Base-by-base conservation (phyloP, 2,888 invertebrate species). In the Palloptera scutellata region DNA sequence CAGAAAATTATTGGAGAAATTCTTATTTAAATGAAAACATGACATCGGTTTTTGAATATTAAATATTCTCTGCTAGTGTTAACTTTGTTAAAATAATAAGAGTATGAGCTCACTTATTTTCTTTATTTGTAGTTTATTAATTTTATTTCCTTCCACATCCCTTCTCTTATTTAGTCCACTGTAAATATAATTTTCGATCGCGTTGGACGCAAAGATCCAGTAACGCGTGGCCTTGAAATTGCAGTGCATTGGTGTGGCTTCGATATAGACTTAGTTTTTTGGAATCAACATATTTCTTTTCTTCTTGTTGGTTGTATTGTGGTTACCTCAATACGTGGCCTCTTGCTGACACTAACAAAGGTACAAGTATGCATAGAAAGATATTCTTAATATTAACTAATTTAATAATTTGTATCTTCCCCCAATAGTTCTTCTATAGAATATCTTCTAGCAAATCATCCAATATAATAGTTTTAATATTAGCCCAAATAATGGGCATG, bases 401-500 rank as follows among this genome's bases (percentile, higher is more conserved):
- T 13, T 5, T 30, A 0, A 30, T n/a, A 11, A 15, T 41, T 13
- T 57, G 3, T 61, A 13, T 19, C 13, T 30, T 67, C 63, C 64
- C 75, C 77, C 88, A 90, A 70, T 88, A 97, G 96, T 99, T 99
- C 84, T 99, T 99, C 88, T 98, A 99, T 87, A 96, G 97, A 78
- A 97, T 99, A 80, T 98, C 98, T 0, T 98, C 97, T 76, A 97
- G 95, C 75, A 98, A 98, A 85, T 98, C 98, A 4, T 98, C 98
- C 11, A 98, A 98, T 84, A 93, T 99, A 66, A 98, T 99, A 75
- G 98, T 99, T 3, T 86, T 99, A 61, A 92, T 97, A 72, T 87
- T 99, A 54, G 99, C 98, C 1, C 98, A 99, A 87, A 94, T 99
- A 77, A 99, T 99, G 99, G 98, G 98, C 51, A 99, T 99, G 98